phyloP scores from a whole-genome alignment of 2,888 invertebrate genomes.

The Lydus trimaculatus region DNA sequence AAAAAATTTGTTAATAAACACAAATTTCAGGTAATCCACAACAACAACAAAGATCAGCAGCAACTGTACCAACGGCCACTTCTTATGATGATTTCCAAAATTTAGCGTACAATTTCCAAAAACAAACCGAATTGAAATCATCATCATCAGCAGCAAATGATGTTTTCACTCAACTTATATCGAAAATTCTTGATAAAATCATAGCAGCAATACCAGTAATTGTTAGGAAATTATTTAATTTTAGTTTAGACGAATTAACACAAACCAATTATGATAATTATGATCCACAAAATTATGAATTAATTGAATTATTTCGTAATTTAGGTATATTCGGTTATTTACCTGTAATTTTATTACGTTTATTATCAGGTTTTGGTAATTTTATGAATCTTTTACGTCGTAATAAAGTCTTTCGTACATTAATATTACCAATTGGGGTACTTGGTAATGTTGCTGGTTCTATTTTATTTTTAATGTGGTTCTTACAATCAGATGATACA shows the following conservation, averaged over 20 bases:
- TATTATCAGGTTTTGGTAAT: conserved; percentile 47
- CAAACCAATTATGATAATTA: conserved; percentile 31
- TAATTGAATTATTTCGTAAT: conserved; percentile 42
- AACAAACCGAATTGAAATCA: conserved; percentile 13
- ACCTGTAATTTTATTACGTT: conserved; percentile 52
- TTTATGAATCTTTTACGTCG: conserved; percentile 52
- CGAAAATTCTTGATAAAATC: conserved; percentile 54
- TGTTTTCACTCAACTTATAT: conserved; percentile 45
- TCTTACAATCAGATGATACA: conserved; percentile 46
- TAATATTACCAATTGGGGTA: conserved; percentile 52
- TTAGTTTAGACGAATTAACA: conserved; percentile 32
- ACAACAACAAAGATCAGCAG: conserved; percentile 5
- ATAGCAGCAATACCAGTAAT: conserved; percentile 47
- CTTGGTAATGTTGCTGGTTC: conserved; percentile 48
- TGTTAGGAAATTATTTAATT: conserved; percentile 49
- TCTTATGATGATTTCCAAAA: conserved; percentile 9
- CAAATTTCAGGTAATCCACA: conserved; percentile 18
- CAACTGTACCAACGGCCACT: not conserved
- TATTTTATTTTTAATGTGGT: conserved; percentile 56
- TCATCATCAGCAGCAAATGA: conserved; percentile 36
- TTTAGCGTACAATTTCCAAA: conserved; percentile 12
- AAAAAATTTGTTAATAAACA: conserved; percentile 13
- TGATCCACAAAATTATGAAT: conserved; percentile 33
- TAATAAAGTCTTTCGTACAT: conserved; percentile 53
- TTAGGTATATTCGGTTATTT: conserved; percentile 52